Evolutionary conservation across 2,888 invertebrate species (phyloP).

Genomic region (Caradrina clavipalpis): DNA sequence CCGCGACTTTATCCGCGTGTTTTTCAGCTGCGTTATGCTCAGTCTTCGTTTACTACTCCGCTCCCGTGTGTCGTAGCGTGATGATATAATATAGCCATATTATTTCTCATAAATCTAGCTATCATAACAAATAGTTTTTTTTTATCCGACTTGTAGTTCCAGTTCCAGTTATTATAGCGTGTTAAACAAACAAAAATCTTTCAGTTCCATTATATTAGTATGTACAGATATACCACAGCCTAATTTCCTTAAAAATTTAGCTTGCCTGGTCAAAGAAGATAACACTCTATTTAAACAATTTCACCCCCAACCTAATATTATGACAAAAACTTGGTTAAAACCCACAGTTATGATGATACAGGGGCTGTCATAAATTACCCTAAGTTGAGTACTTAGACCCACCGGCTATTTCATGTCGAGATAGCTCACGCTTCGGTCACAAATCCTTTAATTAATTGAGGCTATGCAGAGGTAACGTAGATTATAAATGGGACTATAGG

Average conservation of each 20-base stretch:
- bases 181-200: too few relatives aligned
- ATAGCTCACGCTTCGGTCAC: conserved; percentile 10
- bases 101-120: too few relatives aligned
- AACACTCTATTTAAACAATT: conserved; percentile 17
- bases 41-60: too few relatives aligned
- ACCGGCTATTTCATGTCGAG: conserved; percentile 11
- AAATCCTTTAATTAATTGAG: conserved; percentile 56
- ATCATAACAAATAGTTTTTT: too few relatives aligned
- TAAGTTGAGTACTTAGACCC: neutral
- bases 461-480: conserved; percentile 12
- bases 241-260: neutral
- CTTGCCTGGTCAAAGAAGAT: conserved; percentile 37
- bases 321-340: conserved; percentile 26
- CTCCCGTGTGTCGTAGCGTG: too few relatives aligned
- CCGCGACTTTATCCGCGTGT: too few relatives aligned
- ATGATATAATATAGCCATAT: too few relatives aligned
- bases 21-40: too few relatives aligned
- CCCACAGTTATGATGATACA: conserved; percentile 27
- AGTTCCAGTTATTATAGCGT: too few relatives aligned
- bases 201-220: too few relatives aligned
- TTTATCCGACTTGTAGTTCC: too few relatives aligned
- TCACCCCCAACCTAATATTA: conserved; percentile 31
- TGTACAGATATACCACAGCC: neutral
- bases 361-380: conserved; percentile 33
- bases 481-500: conserved; percentile 7